A percentile compares a stretch with the other conserved stretches of the same genome.
Conservation (phyloP, 2,113 vertebrate genomes). For the Motacilla tschutschensis region DNA sequence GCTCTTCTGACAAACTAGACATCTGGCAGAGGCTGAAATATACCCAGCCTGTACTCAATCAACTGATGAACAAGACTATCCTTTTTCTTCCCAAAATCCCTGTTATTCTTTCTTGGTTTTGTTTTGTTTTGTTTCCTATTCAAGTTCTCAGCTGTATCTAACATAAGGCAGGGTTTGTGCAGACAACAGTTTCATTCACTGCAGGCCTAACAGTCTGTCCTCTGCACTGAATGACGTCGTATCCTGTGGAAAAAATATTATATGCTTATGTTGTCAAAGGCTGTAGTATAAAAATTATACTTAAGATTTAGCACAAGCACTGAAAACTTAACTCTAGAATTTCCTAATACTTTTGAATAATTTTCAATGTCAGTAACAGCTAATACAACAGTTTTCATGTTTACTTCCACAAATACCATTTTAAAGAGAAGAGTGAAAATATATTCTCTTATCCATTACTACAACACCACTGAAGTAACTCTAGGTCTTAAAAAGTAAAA, state of each 20-base stretch:
- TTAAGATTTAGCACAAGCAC: background rate
- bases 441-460: background rate
- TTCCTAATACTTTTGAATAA: background rate
- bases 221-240: background rate
- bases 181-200: background rate
- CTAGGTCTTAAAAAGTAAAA: background rate
- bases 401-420: background rate
- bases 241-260: conserved; percentile 32
- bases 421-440: background rate
- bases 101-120: background rate
- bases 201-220: background rate
- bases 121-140: background rate
- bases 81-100: background rate
- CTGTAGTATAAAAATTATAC: background rate
- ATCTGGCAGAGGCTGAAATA: background rate
- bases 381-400: background rate
- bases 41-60: background rate
- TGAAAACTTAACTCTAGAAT: background rate
- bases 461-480: background rate
- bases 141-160: background rate
- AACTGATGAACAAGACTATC: background rate
- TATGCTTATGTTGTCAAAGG: background rate
- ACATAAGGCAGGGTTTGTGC: background rate
- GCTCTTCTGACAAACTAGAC: background rate
- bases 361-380: background rate